Evolutionary conservation across 2,797 vertebrate species (phyloP), one percentile per base, ranked within the genome.

Genomic region (Clamator glandarius): DNA sequence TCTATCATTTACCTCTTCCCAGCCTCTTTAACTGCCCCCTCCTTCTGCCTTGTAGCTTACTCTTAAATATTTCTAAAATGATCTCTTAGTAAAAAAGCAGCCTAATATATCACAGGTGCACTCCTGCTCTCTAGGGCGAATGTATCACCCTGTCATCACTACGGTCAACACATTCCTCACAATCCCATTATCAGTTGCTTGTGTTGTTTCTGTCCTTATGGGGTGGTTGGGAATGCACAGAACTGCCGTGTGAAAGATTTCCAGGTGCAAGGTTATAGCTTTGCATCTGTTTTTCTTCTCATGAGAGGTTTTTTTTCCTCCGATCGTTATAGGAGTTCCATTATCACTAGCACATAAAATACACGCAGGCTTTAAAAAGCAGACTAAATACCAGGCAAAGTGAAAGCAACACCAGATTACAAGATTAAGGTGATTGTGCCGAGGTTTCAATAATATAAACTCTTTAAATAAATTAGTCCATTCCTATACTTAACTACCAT

Each of bases 221-320:
- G 81, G 87, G 73, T 78, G 92, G 69, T 46, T 97, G 96, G 95
- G 93, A 97, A 95, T 19, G 79, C 87, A 81, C 70, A 73, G 82
- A 95, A 91, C 82, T 93, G 90, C 88, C 18, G 66, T 96, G 91
- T 95, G 94, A 94, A 95, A 96, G 84, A 93, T 73, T 88, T 95
- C 94, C 96, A 97, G 95, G 96, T 96, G 95, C 96, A 95, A 94
- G 87, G 83, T 96, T 95, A 96, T 75, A 91, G 93, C 89, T 95
- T 82, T 70, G 84, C 95, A 95, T 96, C 95, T 97, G 96, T 90
- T 95, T 90, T 93, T 82, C 76, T 94, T 97, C 94, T 91, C 94
- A 93, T 50, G 74, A 86, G 81, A 86, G 23, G 20, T 6, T 18
- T 51, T 6, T 18, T 51, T 68, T 18, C 6, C 51, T 91, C 44